phyloP scores from a whole-genome alignment of 1,140 invertebrate species.

The Amphibalanus amphitrite region DNA sequence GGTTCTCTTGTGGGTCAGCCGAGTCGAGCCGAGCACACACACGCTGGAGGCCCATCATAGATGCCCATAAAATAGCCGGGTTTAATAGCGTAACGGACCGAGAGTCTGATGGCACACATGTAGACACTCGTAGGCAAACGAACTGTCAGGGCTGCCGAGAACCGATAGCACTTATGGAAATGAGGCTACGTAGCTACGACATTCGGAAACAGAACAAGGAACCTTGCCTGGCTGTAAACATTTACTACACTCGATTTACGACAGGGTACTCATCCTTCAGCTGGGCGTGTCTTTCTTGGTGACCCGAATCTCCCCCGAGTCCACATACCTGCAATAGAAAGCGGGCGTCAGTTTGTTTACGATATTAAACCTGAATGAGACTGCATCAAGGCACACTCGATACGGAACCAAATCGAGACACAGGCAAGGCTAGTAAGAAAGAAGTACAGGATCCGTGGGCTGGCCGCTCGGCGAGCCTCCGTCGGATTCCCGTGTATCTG shows the following conservation, averaged over 20 bases:
- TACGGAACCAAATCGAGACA: too few relatives aligned
- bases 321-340: background rate
- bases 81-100: background rate
- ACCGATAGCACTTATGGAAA: background rate
- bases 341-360: background rate
- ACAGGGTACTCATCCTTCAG: background rate
- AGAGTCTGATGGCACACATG: background rate
- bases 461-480: background rate
- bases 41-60: background rate
- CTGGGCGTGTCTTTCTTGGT: background rate
- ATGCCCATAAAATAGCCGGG: background rate
- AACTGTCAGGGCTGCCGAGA: background rate
- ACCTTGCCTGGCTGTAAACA: too few relatives aligned
- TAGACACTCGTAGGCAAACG: background rate
- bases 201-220: too few relatives aligned
- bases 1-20: background rate
- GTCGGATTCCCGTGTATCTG: background rate
- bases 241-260: background rate
- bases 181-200: background rate
- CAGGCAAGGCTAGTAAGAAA: too few relatives aligned
- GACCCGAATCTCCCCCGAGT: background rate
- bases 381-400: background rate
- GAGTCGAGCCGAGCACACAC: background rate
- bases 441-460: too few relatives aligned
- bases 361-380: background rate